Conservation (phyloP, 1,140 invertebrate species). For the Drosophila burlai region DNA sequence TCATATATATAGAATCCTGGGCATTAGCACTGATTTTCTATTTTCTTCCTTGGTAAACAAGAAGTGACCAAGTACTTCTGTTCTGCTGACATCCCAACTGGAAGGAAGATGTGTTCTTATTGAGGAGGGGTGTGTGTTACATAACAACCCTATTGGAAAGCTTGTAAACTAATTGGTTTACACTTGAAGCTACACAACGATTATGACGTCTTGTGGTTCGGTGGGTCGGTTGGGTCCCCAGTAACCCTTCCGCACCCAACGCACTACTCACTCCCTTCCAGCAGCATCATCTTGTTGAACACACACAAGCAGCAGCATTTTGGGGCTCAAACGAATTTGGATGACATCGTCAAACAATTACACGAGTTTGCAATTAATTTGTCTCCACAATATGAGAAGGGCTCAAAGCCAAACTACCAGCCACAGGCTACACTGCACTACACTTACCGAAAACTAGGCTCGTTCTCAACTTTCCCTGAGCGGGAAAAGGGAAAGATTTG, state of each 20-base stretch:
- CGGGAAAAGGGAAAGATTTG: background rate
- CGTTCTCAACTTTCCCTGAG: background rate
- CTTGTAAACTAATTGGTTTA: conserved; percentile 68
- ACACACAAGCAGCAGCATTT: background rate
- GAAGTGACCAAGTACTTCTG: background rate
- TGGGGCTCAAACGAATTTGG: conserved; percentile 18
- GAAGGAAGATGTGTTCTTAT: background rate
- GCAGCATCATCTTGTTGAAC: background rate
- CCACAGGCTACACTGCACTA: background rate
- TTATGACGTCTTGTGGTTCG: conserved; percentile 43
- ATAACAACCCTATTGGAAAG: conserved; percentile 40
- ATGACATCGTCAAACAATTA: conserved; percentile 74
- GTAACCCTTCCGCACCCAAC: background rate
- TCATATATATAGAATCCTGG: background rate
- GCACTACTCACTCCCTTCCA: background rate
- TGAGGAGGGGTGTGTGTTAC: background rate
- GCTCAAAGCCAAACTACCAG: conserved; percentile 11
- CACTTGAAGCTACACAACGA: conserved; percentile 51
- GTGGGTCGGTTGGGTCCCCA: no score
- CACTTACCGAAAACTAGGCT: no score
- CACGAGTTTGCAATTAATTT: conserved; percentile 79
- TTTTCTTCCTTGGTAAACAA: background rate
- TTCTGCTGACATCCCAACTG: no score
- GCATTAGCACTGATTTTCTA: background rate
- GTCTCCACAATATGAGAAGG: conserved; percentile 56